A percentile compares a stretch with the other conserved stretches of the same genome.
phyloP scores from a whole-genome alignment of 2,888 invertebrate genomes.

The Meiosimyza decipiens region DNA sequence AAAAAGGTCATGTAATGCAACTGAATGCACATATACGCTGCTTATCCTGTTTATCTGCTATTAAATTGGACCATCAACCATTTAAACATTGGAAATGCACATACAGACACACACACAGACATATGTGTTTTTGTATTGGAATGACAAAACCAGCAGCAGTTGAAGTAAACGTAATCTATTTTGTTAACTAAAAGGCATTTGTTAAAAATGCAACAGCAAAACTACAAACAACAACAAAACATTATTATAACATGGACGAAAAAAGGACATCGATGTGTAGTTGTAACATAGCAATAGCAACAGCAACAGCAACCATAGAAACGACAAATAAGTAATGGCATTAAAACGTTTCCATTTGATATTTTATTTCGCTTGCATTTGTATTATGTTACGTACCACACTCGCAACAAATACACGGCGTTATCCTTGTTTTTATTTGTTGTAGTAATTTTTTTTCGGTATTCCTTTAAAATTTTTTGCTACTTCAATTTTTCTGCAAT shows the following conservation, averaged over 20 bases:
- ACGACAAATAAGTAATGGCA: conserved; percentile 28
- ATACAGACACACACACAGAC: background rate
- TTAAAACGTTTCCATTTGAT: conserved; percentile 26
- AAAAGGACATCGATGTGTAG: background rate
- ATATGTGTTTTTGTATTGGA: background rate
- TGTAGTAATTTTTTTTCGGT: background rate
- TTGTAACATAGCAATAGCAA: conserved; percentile 7
- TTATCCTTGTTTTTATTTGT: background rate
- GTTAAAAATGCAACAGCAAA: background rate
- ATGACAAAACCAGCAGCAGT: conserved; percentile 3
- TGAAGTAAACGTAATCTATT: background rate
- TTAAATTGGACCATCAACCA: too few relatives aligned
- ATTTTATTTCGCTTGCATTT: conserved; percentile 7
- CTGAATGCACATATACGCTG: too few relatives aligned
- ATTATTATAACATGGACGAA: background rate
- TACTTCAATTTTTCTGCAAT: conserved; percentile 4
- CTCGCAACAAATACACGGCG: background rate
- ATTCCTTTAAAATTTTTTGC: background rate
- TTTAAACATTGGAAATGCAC: too few relatives aligned
- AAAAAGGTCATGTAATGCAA: too few relatives aligned
- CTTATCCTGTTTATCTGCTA: too few relatives aligned
- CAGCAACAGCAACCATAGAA: background rate
- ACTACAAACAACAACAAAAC: background rate
- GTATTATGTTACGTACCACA: background rate
- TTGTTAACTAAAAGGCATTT: conserved; percentile 24